These are phyloP conservation scores for Pseudolaguvia tuberculata DNA, from an alignment of 2,113 vertebrate species.

Conservation along the genomic window DNA sequence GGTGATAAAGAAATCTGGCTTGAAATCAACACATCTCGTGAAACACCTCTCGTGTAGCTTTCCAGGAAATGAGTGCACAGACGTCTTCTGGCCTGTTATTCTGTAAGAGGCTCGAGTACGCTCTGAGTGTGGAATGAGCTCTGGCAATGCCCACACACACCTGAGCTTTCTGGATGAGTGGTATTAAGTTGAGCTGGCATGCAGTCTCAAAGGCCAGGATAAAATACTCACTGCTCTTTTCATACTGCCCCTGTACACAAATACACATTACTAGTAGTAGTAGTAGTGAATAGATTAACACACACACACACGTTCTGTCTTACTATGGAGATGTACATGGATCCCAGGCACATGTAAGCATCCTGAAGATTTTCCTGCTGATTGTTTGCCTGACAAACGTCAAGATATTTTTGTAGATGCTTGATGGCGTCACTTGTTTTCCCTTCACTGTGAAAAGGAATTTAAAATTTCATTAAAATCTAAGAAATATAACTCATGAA, in stretches of 20 bases:
- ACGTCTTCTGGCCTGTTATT: slow-evolving; percentile 52
- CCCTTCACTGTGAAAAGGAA: slow-evolving; percentile 54
- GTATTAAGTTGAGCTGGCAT: slow-evolving; percentile 45
- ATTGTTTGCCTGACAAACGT: slow-evolving; percentile 42
- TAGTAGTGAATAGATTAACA: background rate
- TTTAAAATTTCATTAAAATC: background rate
- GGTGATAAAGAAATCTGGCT: background rate
- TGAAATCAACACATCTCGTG: background rate
- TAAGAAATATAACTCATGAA: too few species aligned
- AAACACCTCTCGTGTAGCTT: slow-evolving; percentile 62
- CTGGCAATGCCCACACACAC: slow-evolving; percentile 60
- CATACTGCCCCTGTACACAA: slow-evolving; percentile 22
- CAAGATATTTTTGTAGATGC: slow-evolving; percentile 54
- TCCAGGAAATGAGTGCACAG: slow-evolving; percentile 69
- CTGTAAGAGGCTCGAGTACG: slow-evolving; percentile 52
- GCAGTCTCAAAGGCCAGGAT: slow-evolving; percentile 67
- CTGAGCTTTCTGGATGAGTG: slow-evolving; percentile 65
- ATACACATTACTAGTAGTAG: background rate
- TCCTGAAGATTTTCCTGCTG: slow-evolving; percentile 47
- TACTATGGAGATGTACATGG: slow-evolving; percentile 54
- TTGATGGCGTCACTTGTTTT: slow-evolving; percentile 44
- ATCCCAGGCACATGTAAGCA: slow-evolving; percentile 53
- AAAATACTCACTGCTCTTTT: slow-evolving; percentile 56
- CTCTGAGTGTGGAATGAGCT: slow-evolving; percentile 48
- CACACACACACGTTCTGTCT: slow-evolving; percentile 17